Evolutionary conservation across 2,797 vertebrate species (phyloP), one percentile per base, ranked within the genome.

Genomic region (Bucorvus abyssinicus): DNA sequence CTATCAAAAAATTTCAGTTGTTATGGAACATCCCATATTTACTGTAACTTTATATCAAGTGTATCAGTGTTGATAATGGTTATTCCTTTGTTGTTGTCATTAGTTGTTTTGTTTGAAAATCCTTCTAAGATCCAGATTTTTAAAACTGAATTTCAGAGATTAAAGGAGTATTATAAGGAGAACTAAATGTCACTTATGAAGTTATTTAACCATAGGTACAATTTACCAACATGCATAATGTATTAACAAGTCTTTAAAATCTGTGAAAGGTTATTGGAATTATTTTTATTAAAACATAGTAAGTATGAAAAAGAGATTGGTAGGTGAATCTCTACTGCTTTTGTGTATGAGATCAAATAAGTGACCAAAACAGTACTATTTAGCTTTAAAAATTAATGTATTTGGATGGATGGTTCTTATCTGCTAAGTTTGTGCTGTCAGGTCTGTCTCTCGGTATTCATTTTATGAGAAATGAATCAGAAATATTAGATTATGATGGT

Each of bases 391-490:
- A 92, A 82, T 38, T 13, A 55, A 12, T 52, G 8, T 24, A 17
- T 74, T 82, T 87, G 21, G 12, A 65, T 87, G 21, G 12, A 65
- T 71, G 3, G 17, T 50, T 19, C 15, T 75, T 83, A 29, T 49
- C 63, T 61, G 8, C 45, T 20, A 79, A 94, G 15, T 19, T 93
- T 73, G 15, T 64, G 45, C 47, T 90, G 56, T 89, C 57, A 91
- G 59, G 20, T 90, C 34, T 7, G 50, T 89, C 76, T 91, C 82
- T 92, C 63, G 87, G 57, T 80, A 69, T 45, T 93, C 45, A 20
- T 86, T 95, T 93, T 56, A 87, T 88, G 89, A 95, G 67, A 94
- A 68, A 53, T 47, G 69, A 67, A 36, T 85, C 63, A 90, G 78
- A 93, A 96, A 89, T 82, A 91, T 50, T 88, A 80, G 61, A 55